phyloP scores from a whole-genome alignment of 2,113 vertebrate genomes.

The Anarhynchus alexandrinus region DNA sequence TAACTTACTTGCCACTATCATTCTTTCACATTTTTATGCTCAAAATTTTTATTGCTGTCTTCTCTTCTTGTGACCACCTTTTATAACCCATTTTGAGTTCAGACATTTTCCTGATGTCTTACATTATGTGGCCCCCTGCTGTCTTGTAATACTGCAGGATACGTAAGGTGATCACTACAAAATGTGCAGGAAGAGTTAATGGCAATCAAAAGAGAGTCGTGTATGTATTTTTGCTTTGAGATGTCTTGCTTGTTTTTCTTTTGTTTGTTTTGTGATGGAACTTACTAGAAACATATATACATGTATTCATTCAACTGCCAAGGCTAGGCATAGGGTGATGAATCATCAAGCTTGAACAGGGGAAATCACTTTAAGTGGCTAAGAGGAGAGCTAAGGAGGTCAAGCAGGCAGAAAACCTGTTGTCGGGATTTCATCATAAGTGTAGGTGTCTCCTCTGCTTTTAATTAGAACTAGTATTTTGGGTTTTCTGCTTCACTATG shows the following conservation, averaged over 20 bases:
- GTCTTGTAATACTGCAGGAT: not conserved
- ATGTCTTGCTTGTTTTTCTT: not conserved
- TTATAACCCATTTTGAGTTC: not conserved
- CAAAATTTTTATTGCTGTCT: not conserved
- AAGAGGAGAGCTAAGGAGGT: not conserved
- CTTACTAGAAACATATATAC: not conserved
- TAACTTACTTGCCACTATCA: not conserved
- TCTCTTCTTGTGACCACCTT: not conserved
- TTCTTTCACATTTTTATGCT: not conserved
- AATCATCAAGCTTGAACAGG: not conserved
- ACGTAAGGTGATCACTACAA: not conserved
- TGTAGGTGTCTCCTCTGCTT: not conserved
- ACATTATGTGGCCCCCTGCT: constrained; percentile 47
- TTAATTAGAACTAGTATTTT: not conserved
- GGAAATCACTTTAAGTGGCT: not conserved
- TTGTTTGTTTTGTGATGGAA: not conserved
- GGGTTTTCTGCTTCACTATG: not conserved
- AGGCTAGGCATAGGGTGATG: not conserved
- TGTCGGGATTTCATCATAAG: not conserved
- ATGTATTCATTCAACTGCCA: not conserved
- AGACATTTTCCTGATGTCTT: not conserved
- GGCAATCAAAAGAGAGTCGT: not conserved
- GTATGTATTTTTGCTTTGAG: not conserved
- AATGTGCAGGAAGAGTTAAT: not conserved
- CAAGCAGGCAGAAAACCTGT: not conserved